These are phyloP conservation scores for Microplitis deprimator DNA, from an alignment of 2,888 invertebrate genomes.

Conservation along the genomic window DNA sequence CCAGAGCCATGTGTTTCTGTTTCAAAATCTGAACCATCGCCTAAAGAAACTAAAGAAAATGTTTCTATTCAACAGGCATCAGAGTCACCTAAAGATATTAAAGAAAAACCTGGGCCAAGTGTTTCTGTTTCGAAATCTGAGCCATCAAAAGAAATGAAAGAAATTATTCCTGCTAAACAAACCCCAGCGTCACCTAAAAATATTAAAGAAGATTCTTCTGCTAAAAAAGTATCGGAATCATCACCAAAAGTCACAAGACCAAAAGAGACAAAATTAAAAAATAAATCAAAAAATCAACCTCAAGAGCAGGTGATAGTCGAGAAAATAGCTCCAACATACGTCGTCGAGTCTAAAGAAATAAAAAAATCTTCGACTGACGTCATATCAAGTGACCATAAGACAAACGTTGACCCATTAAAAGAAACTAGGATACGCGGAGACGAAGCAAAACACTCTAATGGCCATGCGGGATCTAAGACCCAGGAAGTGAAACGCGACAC, in stretches of 20 bases:
- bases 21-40: no score
- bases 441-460: neutral
- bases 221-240: neutral
- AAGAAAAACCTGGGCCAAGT: neutral
- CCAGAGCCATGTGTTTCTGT: neutral
- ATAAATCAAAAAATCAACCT: conserved; percentile 16
- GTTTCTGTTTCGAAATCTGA: neutral
- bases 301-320: conserved; percentile 40
- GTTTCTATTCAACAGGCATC: neutral
- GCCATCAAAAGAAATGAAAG: neutral
- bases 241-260: neutral
- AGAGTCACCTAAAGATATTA: neutral
- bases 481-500: neutral
- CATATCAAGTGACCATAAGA: neutral
- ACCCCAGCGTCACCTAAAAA: conserved; percentile 16
- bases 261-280: conserved; percentile 10
- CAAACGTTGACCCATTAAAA: neutral
- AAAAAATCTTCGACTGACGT: neutral
- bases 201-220: no score
- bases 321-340: conserved; percentile 19
- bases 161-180: conserved; percentile 3
- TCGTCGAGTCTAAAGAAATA: conserved; percentile 33
- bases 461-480: neutral
- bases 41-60: neutral
- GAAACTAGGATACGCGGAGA: neutral